Evolutionary conservation across 2,797 vertebrate species (phyloP).

Genomic region (Remorina albescens): DNA sequence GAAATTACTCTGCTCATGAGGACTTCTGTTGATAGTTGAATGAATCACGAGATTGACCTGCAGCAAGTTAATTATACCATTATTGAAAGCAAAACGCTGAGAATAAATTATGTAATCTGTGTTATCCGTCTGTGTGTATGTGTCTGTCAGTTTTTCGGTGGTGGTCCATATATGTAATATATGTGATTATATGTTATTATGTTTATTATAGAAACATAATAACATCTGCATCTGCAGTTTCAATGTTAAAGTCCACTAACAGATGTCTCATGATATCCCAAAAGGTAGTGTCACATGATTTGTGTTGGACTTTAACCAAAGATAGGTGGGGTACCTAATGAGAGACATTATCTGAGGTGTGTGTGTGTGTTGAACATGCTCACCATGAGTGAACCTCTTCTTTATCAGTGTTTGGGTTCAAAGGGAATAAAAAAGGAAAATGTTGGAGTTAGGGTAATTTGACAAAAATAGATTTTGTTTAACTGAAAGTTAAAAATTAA

Average conservation of each 20-base stretch:
- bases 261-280: conserved; percentile 72
- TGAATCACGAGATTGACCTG: conserved; percentile 70
- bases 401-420: conserved; percentile 70
- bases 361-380: conserved; percentile 26
- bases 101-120: conserved; percentile 69
- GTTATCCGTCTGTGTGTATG: neutral
- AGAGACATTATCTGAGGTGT: conserved; percentile 42
- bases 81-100: conserved; percentile 71
- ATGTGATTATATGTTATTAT: no score
- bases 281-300: conserved; percentile 71
- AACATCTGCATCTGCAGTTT: conserved; percentile 23
- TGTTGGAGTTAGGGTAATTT: neutral
- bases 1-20: conserved; percentile 57
- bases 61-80: conserved; percentile 67
- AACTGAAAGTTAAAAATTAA: conserved; percentile 47
- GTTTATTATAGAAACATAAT: no score
- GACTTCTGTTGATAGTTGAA: conserved; percentile 46
- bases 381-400: conserved; percentile 8
- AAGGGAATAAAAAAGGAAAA: conserved; percentile 37
- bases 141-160: no score
- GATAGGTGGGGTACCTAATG: conserved; percentile 48
- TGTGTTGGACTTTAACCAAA: conserved; percentile 67
- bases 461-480: conserved; percentile 71
- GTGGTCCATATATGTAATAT: no score
- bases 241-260: conserved; percentile 69